Evolutionary conservation across 2,888 invertebrate species (phyloP), one percentile per base, ranked within the genome.

Genomic region (Gastracanthus pulcherrimus): DNA sequence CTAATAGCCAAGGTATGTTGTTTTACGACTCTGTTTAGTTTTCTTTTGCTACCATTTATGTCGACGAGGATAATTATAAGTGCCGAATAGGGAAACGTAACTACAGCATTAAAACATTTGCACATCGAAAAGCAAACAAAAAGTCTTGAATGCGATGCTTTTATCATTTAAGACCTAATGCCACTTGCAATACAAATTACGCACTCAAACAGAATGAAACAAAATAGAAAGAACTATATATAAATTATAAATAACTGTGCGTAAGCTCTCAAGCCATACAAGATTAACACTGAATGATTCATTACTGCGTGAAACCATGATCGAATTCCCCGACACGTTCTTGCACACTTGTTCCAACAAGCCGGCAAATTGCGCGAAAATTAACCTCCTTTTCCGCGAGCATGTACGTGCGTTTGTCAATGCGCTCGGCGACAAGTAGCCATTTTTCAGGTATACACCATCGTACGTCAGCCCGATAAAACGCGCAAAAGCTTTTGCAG

Each of bases 341-440:
- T 34, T 1, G 19, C 41, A 41, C 34, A 78, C 31, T 71, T 66
- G 64, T 51, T 72, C 13, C 38, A 64, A 78, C 41, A 55, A 51
- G 23, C 51, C n/a, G 48, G 23, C 38, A 64, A 71, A 51, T 58
- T 66, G 72, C 55, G 31, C 31, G 79, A 72, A 71, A 62, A 72
- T 72, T 78, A 78, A 77, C 62, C 62, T 77, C 62, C 41, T 62
- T 70, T 76, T 13, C 9, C 34, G 7, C 16, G 26, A 23, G 67
- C 41, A 29, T 19, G 51, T 36, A 34, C 16, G 34, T 51, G 31
- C 31, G 23, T 67, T 41, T 38, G 36, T 67, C 58, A 31, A 19
- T 60, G 58, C 38, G 19, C 16, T 41, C 23, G 16, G 19, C 19
- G 55, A 66, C 23, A 3, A 76, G 66, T 41, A 34, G 31, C 45